Evolutionary conservation across 2,888 invertebrate species (phyloP).

Genomic region (Drosophila pseudotalamancana): DNA sequence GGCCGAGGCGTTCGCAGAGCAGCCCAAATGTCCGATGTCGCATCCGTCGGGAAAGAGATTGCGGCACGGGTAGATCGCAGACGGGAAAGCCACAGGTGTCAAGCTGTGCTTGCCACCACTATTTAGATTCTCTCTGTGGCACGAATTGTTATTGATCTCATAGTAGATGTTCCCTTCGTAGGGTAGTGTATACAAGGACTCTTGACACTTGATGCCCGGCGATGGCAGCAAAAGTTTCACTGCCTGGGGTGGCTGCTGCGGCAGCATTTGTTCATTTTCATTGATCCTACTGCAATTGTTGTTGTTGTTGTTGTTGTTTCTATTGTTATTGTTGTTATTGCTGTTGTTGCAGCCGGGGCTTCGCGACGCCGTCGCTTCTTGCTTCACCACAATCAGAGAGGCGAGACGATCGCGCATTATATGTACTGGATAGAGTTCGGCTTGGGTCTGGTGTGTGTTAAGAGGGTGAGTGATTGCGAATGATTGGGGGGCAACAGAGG

Average conservation of each 20-base stretch:
- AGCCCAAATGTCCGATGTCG: constrained; percentile 74
- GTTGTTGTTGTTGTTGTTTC: constrained; percentile 33
- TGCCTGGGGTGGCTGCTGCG: constrained; percentile 38
- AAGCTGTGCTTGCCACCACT: constrained; percentile 8
- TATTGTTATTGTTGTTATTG: constrained; percentile 29
- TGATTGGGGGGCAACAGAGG: constrained; percentile 21
- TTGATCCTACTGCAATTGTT: constrained; percentile 33
- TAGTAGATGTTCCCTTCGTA: constrained; percentile 48
- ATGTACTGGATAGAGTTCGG: constrained; percentile 23
- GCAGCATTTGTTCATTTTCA: constrained; percentile 22
- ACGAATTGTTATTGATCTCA: constrained; percentile 79
- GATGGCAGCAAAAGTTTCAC: constrained; percentile 21
- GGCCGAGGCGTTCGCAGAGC: constrained; percentile 37
- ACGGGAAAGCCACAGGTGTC: constrained; percentile 33
- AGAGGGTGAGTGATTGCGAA: constrained; percentile 1
- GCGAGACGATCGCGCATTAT: constrained; percentile 85
- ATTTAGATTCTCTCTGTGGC: constrained; percentile 70
- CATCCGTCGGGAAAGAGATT: constrained; percentile 81
- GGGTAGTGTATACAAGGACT: constrained; percentile 46
- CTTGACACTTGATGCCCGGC: constrained; percentile 66
- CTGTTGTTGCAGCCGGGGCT: constrained; percentile 48
- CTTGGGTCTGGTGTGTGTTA: constrained; percentile 11
- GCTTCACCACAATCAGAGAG: constrained; percentile 84
- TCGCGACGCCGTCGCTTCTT: constrained; percentile 76
- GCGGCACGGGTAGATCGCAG: constrained; percentile 80